A percentile compares a stretch with the other conserved stretches of the same genome.
Evolutionary conservation across 2,888 invertebrate species (phyloP).

Genomic region (Scrobipalpa costella): DNA sequence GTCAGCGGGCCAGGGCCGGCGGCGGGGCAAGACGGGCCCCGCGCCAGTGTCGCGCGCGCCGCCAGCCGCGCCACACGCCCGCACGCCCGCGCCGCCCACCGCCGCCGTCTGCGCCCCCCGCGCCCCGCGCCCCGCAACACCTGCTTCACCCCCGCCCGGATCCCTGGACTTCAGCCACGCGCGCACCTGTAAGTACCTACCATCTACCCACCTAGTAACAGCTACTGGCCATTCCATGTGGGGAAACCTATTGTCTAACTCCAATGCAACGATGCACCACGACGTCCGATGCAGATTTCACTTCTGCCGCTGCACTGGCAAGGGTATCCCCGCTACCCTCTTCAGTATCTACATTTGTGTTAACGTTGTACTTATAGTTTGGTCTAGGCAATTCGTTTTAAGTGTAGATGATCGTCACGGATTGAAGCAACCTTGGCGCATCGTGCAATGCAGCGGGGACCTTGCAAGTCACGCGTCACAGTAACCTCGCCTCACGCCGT

Average conservation of each 20-base stretch:
- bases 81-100: conserved; percentile 44
- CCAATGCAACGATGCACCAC: conserved; percentile 62
- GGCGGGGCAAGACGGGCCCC: conserved; percentile 81
- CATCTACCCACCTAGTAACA: conserved; percentile 27
- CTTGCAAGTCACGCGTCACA: conserved; percentile 82
- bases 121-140: conserved; percentile 38
- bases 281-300: conserved; percentile 68
- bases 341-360: neutral
- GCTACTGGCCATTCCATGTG: conserved; percentile 32
- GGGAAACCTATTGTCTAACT: conserved; percentile 57
- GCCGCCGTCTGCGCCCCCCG: conserved; percentile 45
- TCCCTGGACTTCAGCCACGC: conserved; percentile 38
- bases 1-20: conserved; percentile 75
- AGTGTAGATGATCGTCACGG: conserved; percentile 46
- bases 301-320: conserved; percentile 50
- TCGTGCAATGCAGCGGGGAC: conserved; percentile 80
- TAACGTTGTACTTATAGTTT: conserved; percentile 31
- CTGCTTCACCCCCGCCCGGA: conserved; percentile 36
- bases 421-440: conserved; percentile 79
- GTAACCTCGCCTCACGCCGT: conserved; percentile 79
- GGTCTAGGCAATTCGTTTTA: conserved; percentile 47
- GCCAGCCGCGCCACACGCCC: conserved; percentile 73
- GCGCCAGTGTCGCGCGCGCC: conserved; percentile 81
- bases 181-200: conserved; percentile 52
- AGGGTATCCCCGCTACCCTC: conserved; percentile 11